Evolutionary conservation across 2,113 vertebrate species (phyloP), one percentile per base, ranked within the genome.

Genomic region (Panthera tigris): DNA sequence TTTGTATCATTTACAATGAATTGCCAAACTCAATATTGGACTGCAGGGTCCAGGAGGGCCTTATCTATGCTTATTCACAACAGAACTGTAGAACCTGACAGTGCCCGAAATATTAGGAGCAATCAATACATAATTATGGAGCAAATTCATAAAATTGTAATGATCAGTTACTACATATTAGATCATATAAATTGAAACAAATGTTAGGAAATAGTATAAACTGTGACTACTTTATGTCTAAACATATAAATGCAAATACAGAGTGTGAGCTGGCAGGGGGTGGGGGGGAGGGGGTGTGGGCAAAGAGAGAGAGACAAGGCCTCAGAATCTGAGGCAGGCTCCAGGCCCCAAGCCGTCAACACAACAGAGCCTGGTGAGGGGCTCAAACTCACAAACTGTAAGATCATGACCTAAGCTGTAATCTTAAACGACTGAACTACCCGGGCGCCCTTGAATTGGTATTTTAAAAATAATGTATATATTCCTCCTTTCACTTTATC

Each of bases 381-480:
- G 21, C 57, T 61, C 57, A 23, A 23, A 61, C 57, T 61, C 57
- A 61, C 57, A 61, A 61, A 23, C 57, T 61, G 9, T 61, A 21
- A 61, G 57, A 61, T 61, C 57, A 61, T 23, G 57, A 61, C 57
- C 21, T 61, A 7, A 45, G 45, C 45, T 45, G 45, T 45, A 9
- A 45, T 45, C 50, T 14, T 50, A 50, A 50, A 12, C 13, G 50
- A 50, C 50, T 50, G 50, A 50, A 1, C 50, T 14, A 61, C 23
- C 7, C 57, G 2, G 57, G 57, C 0, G 7, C 7, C 8, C 57
- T 8, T 61, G 96, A 89, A 91, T 96, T 97, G 96, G 93, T 95
- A 90, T 97, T 96, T 98, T 68, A 23, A 98, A 87, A 92, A 65
- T 80, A 80, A 74, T 29, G 1, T n/a, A 27, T 16, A 57, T 66